These are phyloP conservation scores for Gastrophysa polygoni DNA, from an alignment of 2,888 invertebrate genomes.

Conservation along the genomic window DNA sequence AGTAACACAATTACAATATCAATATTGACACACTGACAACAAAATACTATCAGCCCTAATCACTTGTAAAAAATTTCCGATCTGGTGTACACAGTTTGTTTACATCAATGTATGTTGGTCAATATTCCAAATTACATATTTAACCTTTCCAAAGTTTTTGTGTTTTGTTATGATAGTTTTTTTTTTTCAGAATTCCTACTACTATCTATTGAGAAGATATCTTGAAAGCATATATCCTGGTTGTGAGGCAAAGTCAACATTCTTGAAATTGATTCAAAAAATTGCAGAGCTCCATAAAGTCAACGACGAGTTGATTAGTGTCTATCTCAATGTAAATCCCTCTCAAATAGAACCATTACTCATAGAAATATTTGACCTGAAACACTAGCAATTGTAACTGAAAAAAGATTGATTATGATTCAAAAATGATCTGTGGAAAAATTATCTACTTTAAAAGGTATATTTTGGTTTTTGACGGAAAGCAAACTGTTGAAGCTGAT, in stretches of 20 bases:
- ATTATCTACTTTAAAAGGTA: too few species aligned
- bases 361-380: constrained; percentile 94
- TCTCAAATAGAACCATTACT: constrained; percentile 88
- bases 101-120: too few species aligned
- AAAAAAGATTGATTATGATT: background rate
- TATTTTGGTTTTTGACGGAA: too few species aligned
- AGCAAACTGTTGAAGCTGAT: too few species aligned
- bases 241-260: constrained; percentile 86
- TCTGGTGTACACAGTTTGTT: too few species aligned
- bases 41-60: too few species aligned
- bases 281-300: constrained; percentile 87
- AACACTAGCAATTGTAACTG: constrained; percentile 57
- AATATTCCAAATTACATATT: too few species aligned
- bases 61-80: too few species aligned
- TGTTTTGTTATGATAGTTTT: too few species aligned
- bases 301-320: constrained; percentile 89
- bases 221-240: constrained; percentile 83
- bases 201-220: constrained; percentile 83
- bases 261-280: constrained; percentile 87
- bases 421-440: background rate
- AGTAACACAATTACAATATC: too few species aligned
- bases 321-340: constrained; percentile 92
- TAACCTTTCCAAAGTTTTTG: too few species aligned
- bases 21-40: too few species aligned
- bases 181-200: constrained; percentile 86